Conservation (phyloP, 2,797 vertebrate species). For the Harpagifer antarcticus region DNA sequence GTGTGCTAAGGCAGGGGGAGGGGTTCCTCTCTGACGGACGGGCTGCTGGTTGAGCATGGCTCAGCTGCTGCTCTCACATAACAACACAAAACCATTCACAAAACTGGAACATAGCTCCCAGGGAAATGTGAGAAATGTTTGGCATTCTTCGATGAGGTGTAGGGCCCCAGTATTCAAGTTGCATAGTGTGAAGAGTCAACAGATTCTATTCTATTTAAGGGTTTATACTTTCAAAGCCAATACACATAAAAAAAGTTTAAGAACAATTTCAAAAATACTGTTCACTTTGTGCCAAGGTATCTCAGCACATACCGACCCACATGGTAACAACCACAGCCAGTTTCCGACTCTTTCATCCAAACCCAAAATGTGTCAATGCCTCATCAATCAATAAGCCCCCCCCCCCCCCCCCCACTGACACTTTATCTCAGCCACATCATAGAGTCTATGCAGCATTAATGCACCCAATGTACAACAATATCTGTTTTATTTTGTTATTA, state of each 20-base stretch:
- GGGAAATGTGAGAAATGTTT: conserved; percentile 24
- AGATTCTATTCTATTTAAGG: neutral
- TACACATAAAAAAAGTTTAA: neutral
- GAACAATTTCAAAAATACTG: neutral
- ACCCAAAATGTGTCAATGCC: too few relatives aligned
- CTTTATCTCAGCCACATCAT: too few relatives aligned
- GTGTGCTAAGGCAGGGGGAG: conserved; percentile 57
- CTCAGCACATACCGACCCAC: neutral
- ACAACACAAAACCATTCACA: conserved; percentile 6
- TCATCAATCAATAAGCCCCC: too few relatives aligned
- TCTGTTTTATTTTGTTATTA: too few relatives aligned
- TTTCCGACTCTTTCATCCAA: too few relatives aligned
- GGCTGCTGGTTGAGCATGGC: conserved; percentile 35
- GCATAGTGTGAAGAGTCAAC: conserved; percentile 1
- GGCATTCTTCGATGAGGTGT: conserved; percentile 29
- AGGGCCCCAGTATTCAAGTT: neutral
- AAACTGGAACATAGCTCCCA: conserved; percentile 20
- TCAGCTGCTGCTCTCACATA: conserved; percentile 18
- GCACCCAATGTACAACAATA: too few relatives aligned
- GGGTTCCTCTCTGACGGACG: conserved; percentile 53
- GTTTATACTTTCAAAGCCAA: neutral
- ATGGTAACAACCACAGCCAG: neutral
- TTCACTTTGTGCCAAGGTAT: neutral
- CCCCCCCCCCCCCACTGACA: too few relatives aligned
- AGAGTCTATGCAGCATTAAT: too few relatives aligned